These are phyloP conservation scores for Pseudomyrmex sp. DNA, from an alignment of 1,140 invertebrate genomes.

Conservation along the genomic window DNA sequence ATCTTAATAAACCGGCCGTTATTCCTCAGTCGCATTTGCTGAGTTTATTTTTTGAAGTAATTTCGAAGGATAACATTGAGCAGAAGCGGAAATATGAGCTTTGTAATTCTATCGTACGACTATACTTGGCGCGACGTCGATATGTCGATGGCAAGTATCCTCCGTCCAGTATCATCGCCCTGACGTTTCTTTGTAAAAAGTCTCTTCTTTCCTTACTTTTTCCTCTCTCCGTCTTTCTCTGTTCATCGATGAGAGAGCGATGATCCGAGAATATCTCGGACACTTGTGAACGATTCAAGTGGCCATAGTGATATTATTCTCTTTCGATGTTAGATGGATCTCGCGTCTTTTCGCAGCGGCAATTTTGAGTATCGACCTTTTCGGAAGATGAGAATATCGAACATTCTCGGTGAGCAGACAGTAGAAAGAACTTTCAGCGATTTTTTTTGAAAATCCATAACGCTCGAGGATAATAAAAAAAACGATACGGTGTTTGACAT, in stretches of 20 bases:
- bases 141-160: constrained; percentile 48
- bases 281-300: constrained; percentile 33
- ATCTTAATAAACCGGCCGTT: constrained; percentile 36
- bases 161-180: background rate
- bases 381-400: constrained; percentile 9
- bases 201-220: background rate
- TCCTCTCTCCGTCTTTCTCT: background rate
- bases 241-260: constrained; percentile 34
- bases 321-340: constrained; percentile 31
- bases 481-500: constrained; percentile 17
- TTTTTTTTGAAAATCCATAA: constrained; percentile 20
- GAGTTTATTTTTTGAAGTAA: constrained; percentile 53
- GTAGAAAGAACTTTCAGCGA: constrained; percentile 19
- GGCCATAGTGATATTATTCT: constrained; percentile 42
- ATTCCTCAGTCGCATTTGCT: constrained; percentile 7
- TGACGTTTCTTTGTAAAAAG: constrained; percentile 20
- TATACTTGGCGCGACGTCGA: constrained; percentile 40
- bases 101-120: constrained; percentile 43
- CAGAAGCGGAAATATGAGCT: constrained; percentile 4
- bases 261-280: constrained; percentile 18
- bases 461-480: constrained; percentile 49
- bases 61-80: constrained; percentile 43
- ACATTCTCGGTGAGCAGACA: background rate
- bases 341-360: constrained; percentile 15
- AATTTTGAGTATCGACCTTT: constrained; percentile 16